Conservation (phyloP, 2,797 vertebrate genomes). For the Ataeniobius toweri region DNA sequence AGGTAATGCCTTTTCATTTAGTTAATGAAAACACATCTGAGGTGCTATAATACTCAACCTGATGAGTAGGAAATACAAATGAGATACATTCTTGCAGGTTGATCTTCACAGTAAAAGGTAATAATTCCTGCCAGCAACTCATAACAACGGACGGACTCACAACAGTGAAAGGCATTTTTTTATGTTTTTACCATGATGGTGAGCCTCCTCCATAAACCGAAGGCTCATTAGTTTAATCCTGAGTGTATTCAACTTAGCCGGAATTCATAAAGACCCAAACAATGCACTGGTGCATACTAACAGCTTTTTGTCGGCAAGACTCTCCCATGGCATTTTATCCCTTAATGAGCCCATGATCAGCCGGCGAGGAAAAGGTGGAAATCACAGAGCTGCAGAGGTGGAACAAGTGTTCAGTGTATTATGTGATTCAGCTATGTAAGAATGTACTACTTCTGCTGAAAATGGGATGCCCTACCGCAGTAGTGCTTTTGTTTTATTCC, state of each 20-base stretch:
- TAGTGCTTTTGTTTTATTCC: neutral
- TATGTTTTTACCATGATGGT: conserved; percentile 47
- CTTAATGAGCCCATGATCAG: conserved; percentile 60
- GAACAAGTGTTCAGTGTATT: neutral
- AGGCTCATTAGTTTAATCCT: conserved; percentile 68
- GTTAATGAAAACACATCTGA: conserved; percentile 58
- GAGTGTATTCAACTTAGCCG: conserved; percentile 46
- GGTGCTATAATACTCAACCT: conserved; percentile 42
- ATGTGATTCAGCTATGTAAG: neutral
- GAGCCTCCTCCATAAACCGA: conserved; percentile 44
- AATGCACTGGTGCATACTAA: conserved; percentile 46
- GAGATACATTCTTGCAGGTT: conserved; percentile 23
- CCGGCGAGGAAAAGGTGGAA: conserved; percentile 14
- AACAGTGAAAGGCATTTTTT: conserved; percentile 40
- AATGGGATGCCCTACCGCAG: neutral
- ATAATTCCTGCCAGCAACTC: conserved; percentile 34
- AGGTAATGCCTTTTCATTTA: conserved; percentile 61
- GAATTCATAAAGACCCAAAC: conserved; percentile 59
- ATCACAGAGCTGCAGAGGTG: neutral
- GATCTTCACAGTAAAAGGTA: conserved; percentile 28
- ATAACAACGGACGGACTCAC: conserved; percentile 11
- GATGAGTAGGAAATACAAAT: conserved; percentile 49
- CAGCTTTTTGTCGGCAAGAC: conserved; percentile 35
- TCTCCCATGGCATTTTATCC: conserved; percentile 54
- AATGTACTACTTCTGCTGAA: neutral